phyloP scores from a whole-genome alignment of 2,888 invertebrate species.

The Willowsia nigromaculata region DNA sequence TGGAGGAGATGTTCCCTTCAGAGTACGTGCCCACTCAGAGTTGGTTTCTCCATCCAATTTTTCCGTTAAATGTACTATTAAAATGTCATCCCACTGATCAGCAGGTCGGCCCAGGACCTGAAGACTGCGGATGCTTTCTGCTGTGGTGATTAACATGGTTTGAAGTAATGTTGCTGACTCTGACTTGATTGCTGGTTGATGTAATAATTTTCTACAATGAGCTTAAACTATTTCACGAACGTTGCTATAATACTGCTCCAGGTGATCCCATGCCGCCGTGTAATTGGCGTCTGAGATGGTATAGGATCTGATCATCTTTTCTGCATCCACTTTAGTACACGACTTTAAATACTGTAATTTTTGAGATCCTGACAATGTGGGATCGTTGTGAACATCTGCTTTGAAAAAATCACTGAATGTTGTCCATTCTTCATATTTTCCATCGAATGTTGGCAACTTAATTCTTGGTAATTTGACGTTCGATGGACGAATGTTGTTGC shows the following conservation, averaged over 20 bases:
- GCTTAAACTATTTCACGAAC: conserved; percentile 59
- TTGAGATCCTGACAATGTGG: conserved; percentile 31
- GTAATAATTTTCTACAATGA: not conserved
- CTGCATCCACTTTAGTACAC: conserved; percentile 60
- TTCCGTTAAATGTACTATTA: not conserved
- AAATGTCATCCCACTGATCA: conserved; percentile 47
- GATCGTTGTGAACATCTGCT: conserved; percentile 26
- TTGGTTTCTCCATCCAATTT: conserved; percentile 43
- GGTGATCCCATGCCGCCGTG: conserved; percentile 49
- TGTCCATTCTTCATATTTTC: conserved; percentile 61
- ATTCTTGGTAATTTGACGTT: conserved; percentile 57
- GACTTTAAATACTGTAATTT: no score
- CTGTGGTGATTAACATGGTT: not conserved
- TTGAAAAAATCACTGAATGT: conserved; percentile 62
- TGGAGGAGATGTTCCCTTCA: not conserved
- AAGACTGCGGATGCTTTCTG: not conserved
- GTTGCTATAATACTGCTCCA: conserved; percentile 52
- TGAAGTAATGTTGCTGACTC: not conserved
- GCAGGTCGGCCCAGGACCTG: conserved; percentile 22
- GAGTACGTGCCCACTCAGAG: conserved; percentile 40
- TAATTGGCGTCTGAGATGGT: conserved; percentile 51
- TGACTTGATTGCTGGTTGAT: not conserved
- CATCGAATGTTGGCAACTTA: conserved; percentile 59
- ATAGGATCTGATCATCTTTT: conserved; percentile 43
- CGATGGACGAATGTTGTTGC: not conserved